Evolutionary conservation across 2,113 vertebrate genomes (phyloP).

Genomic region (Chlorodrepanis virens): DNA sequence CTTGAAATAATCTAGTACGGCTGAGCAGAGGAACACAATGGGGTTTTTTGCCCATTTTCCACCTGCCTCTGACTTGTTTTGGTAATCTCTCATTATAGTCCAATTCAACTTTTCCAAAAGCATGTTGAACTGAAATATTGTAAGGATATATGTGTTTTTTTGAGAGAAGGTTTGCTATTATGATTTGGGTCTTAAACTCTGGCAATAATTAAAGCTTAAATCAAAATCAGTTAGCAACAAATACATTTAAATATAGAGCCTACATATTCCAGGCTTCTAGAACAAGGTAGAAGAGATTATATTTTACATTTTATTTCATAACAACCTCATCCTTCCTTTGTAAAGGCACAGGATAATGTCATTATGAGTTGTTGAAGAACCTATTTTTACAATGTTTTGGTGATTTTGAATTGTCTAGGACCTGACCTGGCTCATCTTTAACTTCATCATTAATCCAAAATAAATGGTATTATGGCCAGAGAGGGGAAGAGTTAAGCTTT

Average conservation of each 20-base stretch:
- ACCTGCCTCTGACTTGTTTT: not conserved
- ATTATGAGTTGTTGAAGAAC: not conserved
- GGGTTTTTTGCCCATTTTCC: not conserved
- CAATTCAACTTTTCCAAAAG: not conserved
- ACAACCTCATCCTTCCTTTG: not conserved
- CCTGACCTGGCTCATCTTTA: not conserved
- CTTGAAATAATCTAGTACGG: not conserved
- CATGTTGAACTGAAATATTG: not conserved
- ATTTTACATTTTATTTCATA: not conserved
- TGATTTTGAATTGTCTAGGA: not conserved
- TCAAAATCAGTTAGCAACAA: not conserved
- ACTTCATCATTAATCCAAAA: not conserved
- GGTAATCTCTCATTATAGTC: not conserved
- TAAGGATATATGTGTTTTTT: accelerated
- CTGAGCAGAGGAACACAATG: not conserved
- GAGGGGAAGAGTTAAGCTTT: not conserved
- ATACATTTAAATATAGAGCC: not conserved
- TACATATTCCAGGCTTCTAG: not conserved
- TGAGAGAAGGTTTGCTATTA: not conserved
- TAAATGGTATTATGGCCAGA: not conserved
- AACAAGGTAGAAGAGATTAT: not conserved
- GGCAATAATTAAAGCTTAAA: not conserved
- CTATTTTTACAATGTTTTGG: not conserved
- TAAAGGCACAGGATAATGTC: not conserved
- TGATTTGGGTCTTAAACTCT: not conserved